Evolutionary conservation across 2,888 invertebrate species (phyloP), one percentile per base, ranked within the genome.

Genomic region (Eupithecia subumbrata): DNA sequence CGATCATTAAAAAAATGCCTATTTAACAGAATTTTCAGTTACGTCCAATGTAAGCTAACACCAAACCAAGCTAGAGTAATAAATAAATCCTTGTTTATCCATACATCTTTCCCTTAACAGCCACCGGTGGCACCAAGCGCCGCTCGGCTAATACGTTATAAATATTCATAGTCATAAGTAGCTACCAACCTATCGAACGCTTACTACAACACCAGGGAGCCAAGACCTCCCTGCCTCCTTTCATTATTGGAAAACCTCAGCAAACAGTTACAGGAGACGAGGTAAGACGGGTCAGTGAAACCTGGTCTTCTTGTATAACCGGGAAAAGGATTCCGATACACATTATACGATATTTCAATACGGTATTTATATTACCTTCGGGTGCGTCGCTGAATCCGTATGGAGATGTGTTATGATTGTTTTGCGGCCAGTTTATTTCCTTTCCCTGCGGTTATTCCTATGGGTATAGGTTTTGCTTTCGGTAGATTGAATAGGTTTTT

Each of bases 91-190:
- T 69, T 79, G 68, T 69, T 77, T 76, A 78, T 80, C 76, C 77
- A 71, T 75, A 71, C 74, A 73, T 80, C 80, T 81, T 76, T 81
- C 84, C 91, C 92, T 91, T 91, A 91, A 91, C 82, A 83, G 76
- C 79, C 78, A 86, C 87, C 87, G 88, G 89, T 86, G 87, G 89
- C 86, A 87, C 86, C 88, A 86, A 88, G 86, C 88, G 87, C 86
- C 90, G 90, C 89, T 91, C 87, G 74, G 86, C 91, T 93, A 93
- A 93, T 93, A 93, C 86, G 91, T 92, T 92, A 94, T 94, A 94
- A 94, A 94, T 94, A 94, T 94, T 93, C 94, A 94, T 93, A 90
- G 90, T 88, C 88, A 90, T 93, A 94, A 94, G 93, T 91, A 94
- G 92, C 92, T 91, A 82, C 87, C 85, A 81, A 90, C 89, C 91